Evolutionary conservation across 1,140 invertebrate genomes (phyloP), one percentile per base, ranked within the genome.

Genomic region (Teleopsis dalmanni): DNA sequence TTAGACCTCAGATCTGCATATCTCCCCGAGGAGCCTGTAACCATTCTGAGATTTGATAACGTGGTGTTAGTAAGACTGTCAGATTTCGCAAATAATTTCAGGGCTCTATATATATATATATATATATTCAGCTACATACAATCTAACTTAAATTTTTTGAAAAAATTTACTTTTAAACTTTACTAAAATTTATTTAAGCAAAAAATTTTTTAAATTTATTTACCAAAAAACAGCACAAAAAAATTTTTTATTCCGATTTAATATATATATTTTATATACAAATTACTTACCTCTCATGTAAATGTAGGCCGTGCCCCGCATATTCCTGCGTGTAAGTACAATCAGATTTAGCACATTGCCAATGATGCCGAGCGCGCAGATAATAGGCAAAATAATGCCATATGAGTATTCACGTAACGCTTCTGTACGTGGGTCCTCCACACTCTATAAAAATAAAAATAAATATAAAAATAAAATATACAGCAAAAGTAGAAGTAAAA

Each of bases 241-340:
- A 13, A 29, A 29, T 29, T 29, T 29, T 13, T 8, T 29, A 8
- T 8, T 13, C 13, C 13, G 7, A 29, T 7, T 29, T 29, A 29
- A 29, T 13, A 13, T 29, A 29, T 7, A 7, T 7, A 29, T 29
- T 7, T 13, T 8, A 13, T 21, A 4, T 13, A 40, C 26, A 10
- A 19, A 5, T 6, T 25, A 73, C 75, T 79, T 59, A 84, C 83
- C 83, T 72, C 82, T 72, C 82, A 85, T 85, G 59, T 87, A 87
- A 57, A 85, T 81, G 62, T 86, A 87, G 27, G 84, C 84, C 1
- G 79, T 81, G n/a, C 84, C 84, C 44, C 80, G 76, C 79, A 86
- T 82, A 52, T 85, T 85, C 27, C 81, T 77, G 34, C 84, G 75
- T 11, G 83, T 85, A 10, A 87, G 75, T 1, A 87, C 84, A 46